These are phyloP conservation scores for Ichneumoninae sp. DNA, from an alignment of 2,888 invertebrate genomes.

Conservation along the genomic window DNA sequence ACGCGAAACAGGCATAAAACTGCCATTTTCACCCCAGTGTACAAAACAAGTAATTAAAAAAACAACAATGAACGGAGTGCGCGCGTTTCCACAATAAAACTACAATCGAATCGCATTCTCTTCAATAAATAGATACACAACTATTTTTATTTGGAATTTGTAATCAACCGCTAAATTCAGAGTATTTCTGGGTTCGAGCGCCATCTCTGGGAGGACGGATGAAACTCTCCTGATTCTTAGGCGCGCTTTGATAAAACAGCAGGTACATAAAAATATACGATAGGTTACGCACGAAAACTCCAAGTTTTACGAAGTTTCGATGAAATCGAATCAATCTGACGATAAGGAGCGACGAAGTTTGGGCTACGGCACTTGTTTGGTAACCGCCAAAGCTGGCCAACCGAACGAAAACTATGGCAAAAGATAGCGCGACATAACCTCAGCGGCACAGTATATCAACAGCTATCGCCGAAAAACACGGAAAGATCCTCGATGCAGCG, in stretches of 20 bases:
- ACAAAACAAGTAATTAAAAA: neutral
- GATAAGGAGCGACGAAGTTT: neutral
- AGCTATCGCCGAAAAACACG: conserved; percentile 14
- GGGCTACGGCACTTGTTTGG: conserved; percentile 41
- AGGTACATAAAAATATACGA: conserved; percentile 39
- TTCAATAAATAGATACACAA: neutral
- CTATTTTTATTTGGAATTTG: neutral
- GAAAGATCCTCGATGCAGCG: neutral
- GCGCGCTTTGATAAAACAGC: conserved; percentile 37
- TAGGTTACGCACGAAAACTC: neutral
- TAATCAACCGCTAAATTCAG: neutral
- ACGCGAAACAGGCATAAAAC: too few relatives aligned
- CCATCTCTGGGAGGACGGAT: conserved; percentile 38
- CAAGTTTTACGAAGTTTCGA: neutral
- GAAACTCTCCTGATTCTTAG: neutral
- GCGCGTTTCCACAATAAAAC: neutral
- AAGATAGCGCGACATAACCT: conserved; percentile 77
- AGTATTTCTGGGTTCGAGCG: neutral
- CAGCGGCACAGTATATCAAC: conserved; percentile 60
- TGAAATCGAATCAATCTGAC: neutral
- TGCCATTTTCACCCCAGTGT: neutral
- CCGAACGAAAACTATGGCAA: conserved; percentile 72
- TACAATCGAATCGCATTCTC: neutral
- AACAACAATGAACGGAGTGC: neutral
- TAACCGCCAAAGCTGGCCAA: neutral